Conservation (phyloP, 1,140 invertebrate genomes). For the Drosophila baimaii region DNA sequence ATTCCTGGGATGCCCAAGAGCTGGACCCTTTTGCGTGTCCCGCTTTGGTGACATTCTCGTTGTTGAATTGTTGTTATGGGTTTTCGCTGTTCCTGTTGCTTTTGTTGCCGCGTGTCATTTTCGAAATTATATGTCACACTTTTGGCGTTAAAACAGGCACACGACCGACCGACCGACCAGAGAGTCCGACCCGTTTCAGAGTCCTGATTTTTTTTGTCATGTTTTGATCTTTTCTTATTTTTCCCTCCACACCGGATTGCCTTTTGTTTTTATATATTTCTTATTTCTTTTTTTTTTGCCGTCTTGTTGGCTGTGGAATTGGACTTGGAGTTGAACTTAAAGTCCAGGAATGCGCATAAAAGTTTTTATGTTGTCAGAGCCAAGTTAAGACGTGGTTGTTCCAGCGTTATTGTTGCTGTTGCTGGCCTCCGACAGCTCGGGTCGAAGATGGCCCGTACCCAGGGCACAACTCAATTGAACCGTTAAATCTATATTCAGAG, state of each 20-base stretch:
- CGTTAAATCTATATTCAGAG: conserved; percentile 47
- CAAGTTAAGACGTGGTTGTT: conserved; percentile 40
- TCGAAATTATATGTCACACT: conserved; percentile 82
- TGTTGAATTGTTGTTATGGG: conserved; percentile 75
- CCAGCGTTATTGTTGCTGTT: conserved; percentile 2
- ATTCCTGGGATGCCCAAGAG: neutral
- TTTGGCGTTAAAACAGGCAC: conserved; percentile 81
- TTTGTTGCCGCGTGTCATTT: conserved; percentile 74
- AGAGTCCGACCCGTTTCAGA: conserved; percentile 69
- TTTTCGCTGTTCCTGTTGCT: conserved; percentile 55
- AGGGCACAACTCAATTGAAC: conserved; percentile 54
- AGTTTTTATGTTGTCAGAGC: conserved; percentile 73
- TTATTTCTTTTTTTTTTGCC: conserved; percentile 18
- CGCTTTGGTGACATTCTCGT: conserved; percentile 76
- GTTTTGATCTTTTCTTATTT: conserved; percentile 76
- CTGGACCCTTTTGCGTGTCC: conserved; percentile 63
- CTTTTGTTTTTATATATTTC: conserved; percentile 62
- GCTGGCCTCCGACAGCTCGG: conserved; percentile 16
- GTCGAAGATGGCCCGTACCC: conserved; percentile 28
- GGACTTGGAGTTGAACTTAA: conserved; percentile 40
- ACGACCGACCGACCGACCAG: conserved; percentile 54
- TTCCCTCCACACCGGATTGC: conserved; percentile 14
- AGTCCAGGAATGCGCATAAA: conserved; percentile 78
- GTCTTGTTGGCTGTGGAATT: conserved; percentile 8
- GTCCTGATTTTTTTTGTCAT: conserved; percentile 82